Conservation (phyloP, 92 coral and sea anemone genomes). For the Porites lobata region DNA sequence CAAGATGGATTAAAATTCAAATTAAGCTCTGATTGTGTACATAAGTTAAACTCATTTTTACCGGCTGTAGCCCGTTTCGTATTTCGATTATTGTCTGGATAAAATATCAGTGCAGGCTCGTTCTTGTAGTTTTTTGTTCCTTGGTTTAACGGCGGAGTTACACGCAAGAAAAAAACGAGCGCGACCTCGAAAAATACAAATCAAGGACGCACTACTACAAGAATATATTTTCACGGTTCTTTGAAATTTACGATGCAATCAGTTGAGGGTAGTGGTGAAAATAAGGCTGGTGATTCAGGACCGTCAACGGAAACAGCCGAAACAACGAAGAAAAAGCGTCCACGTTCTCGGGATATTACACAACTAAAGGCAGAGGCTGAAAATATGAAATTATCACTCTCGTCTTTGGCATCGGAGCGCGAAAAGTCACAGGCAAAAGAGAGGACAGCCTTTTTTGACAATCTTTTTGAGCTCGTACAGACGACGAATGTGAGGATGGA, state of each 20-base stretch:
- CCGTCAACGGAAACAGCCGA: not conserved
- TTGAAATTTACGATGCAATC: conserved; percentile 20
- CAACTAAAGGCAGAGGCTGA: conserved; percentile 71
- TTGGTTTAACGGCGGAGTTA: not conserved
- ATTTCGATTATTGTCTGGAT: not conserved
- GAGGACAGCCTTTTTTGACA: conserved; percentile 53
- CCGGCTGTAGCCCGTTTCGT: not conserved
- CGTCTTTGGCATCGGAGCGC: conserved; percentile 62
- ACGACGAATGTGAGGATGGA: conserved; percentile 77
- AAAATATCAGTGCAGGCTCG: not conserved
- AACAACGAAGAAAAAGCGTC: conserved; percentile 17
- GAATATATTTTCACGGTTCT: conserved; percentile 6
- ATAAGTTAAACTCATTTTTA: conserved; percentile 19
- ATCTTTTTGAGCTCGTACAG: conserved; percentile 68
- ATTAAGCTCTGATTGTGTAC: conserved; percentile 40
- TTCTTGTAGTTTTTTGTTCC: not conserved
- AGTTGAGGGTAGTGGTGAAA: conserved; percentile 3
- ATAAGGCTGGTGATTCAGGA: not conserved
- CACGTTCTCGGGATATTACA: conserved; percentile 44
- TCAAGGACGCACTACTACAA: not conserved
- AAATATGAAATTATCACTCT: conserved; percentile 56
- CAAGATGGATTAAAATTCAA: conserved; percentile 35
- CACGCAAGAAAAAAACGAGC: not conserved
- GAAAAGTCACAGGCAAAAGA: conserved; percentile 53
- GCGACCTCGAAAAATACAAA: not conserved